A percentile compares a stretch with the other conserved stretches of the same genome.
phyloP scores from a whole-genome alignment of 2,113 vertebrate genomes.

The Nycticryphes semicollaris region DNA sequence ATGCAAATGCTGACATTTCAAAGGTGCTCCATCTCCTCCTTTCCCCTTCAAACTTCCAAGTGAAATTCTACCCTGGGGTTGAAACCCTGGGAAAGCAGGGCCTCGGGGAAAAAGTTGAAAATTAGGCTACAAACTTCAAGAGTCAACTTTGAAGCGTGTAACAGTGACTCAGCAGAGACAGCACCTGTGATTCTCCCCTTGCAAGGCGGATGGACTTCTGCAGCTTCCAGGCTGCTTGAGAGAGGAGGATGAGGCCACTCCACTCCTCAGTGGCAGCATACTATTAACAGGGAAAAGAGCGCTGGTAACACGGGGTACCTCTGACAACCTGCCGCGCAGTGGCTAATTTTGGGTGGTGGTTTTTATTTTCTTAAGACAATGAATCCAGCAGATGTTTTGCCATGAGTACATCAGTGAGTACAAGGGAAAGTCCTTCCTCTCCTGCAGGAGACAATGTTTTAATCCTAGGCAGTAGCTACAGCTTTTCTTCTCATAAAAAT shows the following conservation, averaged over 20 bases:
- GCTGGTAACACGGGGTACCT: background rate
- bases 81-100: background rate
- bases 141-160: background rate
- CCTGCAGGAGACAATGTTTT: background rate
- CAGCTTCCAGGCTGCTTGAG: background rate
- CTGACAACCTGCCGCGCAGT: background rate
- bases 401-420: background rate
- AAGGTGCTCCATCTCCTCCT: background rate
- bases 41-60: background rate
- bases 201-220: background rate
- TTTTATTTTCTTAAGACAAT: background rate
- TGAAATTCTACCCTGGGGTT: background rate
- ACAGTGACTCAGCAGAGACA: background rate
- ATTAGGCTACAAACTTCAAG: background rate
- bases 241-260: background rate
- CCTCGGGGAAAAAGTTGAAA: background rate
- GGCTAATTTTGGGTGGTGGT: background rate
- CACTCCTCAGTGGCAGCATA: background rate
- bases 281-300: background rate
- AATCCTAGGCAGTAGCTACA: background rate
- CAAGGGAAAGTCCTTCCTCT: background rate
- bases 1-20: background rate
- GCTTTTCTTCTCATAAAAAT: background rate
- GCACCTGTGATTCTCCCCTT: background rate
- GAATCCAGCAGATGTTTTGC: background rate